Conservation (phyloP, 2,888 invertebrate species). For the Andrena trimmerana region DNA sequence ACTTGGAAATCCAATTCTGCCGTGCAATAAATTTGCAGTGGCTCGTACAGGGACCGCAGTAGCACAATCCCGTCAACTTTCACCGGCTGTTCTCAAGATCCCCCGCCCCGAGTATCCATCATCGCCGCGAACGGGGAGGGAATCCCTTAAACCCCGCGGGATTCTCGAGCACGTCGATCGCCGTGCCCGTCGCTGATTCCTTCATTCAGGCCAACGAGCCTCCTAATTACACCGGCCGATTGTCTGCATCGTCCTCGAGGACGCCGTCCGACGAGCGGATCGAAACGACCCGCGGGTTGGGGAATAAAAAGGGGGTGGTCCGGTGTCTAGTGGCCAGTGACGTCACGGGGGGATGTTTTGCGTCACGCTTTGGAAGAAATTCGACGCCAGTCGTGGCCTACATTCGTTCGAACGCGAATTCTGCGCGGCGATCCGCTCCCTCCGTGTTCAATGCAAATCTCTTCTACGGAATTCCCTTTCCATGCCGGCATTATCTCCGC, state of each 20-base stretch:
- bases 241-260: neutral
- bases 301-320: neutral
- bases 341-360: constrained; percentile 19
- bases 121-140: too few species aligned
- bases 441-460: neutral
- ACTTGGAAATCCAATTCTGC: constrained; percentile 40
- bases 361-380: constrained; percentile 21
- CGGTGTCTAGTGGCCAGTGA: constrained; percentile 19
- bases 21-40: constrained; percentile 40
- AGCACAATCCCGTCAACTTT: too few species aligned
- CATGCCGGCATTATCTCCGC: neutral
- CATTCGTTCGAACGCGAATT: constrained; percentile 48
- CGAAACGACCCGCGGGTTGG: neutral
- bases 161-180: neutral
- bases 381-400: constrained; percentile 26
- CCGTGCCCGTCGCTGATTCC: constrained; percentile 4
- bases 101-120: too few species aligned
- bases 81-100: too few species aligned
- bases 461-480: neutral
- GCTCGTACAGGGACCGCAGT: neutral
- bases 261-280: neutral
- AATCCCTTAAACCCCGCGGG: neutral
- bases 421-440: neutral
- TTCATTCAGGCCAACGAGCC: constrained; percentile 9
- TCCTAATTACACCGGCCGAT: constrained; percentile 24